Percentiles rank a stretch among this genome's conserved stretches.
These are phyloP conservation scores for Oryzias melastigma DNA, from an alignment of 2,113 vertebrate genomes.

Conservation along the genomic window DNA sequence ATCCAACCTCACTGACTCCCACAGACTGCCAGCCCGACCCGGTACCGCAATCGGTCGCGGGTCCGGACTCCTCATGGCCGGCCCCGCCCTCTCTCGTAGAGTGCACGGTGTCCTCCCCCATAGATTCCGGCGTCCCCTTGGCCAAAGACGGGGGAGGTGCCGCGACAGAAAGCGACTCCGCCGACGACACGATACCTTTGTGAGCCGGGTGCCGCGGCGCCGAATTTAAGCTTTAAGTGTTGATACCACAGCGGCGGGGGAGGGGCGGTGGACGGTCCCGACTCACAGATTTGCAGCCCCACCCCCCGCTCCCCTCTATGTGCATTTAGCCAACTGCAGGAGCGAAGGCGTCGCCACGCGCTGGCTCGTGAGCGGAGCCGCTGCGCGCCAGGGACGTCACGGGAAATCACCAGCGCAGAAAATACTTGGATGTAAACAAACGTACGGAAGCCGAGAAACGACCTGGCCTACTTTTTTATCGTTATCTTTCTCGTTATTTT, in stretches of 20 bases:
- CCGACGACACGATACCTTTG: slow-evolving; percentile 80
- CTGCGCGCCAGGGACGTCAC: slow-evolving; percentile 58
- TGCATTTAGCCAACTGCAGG: slow-evolving; percentile 49
- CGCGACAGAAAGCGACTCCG: slow-evolving; percentile 81
- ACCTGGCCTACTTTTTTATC: too few relatives aligned
- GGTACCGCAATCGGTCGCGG: slow-evolving; percentile 24
- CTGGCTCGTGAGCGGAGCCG: slow-evolving; percentile 50
- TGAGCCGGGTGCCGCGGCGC: slow-evolving; percentile 51
- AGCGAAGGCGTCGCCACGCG: slow-evolving; percentile 47
- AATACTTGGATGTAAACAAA: slow-evolving; percentile 47
- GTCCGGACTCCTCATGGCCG: slow-evolving; percentile 41
- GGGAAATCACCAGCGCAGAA: slow-evolving; percentile 71
- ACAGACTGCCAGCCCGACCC: slow-evolving; percentile 44
- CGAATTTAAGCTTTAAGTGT: slow-evolving; percentile 38
- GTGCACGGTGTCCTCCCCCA: slow-evolving; percentile 70
- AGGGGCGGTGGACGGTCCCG: not conserved
- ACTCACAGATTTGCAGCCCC: slow-evolving; percentile 35
- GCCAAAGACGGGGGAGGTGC: slow-evolving; percentile 71
- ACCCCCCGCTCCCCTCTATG: slow-evolving; percentile 1
- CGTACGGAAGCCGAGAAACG: not conserved
- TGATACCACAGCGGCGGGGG: not conserved
- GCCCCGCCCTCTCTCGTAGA: slow-evolving; percentile 43
- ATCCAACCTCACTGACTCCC: slow-evolving; percentile 30
- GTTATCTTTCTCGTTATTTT: too few relatives aligned
- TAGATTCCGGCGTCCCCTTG: slow-evolving; percentile 67